A percentile compares a stretch with the other conserved stretches of the same genome.
These are phyloP conservation scores for Sympetrum striolatum DNA, from an alignment of 2,888 invertebrate genomes.

Conservation along the genomic window DNA sequence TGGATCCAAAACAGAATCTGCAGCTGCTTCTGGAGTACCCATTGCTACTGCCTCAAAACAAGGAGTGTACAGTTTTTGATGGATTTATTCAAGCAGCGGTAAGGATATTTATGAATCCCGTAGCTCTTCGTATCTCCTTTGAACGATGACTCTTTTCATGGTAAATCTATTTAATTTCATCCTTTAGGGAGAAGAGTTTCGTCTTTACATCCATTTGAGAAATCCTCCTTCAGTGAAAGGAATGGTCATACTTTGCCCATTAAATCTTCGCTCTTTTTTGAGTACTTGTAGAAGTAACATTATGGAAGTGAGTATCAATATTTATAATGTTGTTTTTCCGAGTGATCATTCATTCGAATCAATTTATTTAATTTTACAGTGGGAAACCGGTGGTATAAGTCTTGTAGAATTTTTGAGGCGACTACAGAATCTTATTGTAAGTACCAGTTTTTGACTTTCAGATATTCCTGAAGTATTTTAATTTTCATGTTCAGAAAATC, in stretches of 20 bases:
- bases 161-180: neutral
- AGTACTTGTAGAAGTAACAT: conserved; percentile 11
- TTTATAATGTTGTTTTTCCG: no score
- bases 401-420: conserved; percentile 1
- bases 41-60: neutral
- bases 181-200: conserved; percentile 5
- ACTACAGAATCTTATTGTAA: conserved; percentile 15
- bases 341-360: no score
- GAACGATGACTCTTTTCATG: no score
- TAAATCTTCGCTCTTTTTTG: neutral
- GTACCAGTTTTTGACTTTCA: neutral
- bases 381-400: neutral
- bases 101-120: neutral
- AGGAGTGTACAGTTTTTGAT: neutral
- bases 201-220: neutral
- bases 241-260: neutral
- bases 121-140: neutral
- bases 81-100: neutral
- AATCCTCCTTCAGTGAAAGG: conserved; percentile 15
- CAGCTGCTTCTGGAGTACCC: neutral
- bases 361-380: neutral
- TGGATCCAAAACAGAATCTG: conserved; percentile 11
- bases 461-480: no score
- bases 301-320: neutral
- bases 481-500: no score